Percentiles rank a stretch among this genome's conserved stretches.
These are phyloP conservation scores for Hirtodrosophila histrioides DNA, from an alignment of 2,888 invertebrate genomes.

Conservation along the genomic window DNA sequence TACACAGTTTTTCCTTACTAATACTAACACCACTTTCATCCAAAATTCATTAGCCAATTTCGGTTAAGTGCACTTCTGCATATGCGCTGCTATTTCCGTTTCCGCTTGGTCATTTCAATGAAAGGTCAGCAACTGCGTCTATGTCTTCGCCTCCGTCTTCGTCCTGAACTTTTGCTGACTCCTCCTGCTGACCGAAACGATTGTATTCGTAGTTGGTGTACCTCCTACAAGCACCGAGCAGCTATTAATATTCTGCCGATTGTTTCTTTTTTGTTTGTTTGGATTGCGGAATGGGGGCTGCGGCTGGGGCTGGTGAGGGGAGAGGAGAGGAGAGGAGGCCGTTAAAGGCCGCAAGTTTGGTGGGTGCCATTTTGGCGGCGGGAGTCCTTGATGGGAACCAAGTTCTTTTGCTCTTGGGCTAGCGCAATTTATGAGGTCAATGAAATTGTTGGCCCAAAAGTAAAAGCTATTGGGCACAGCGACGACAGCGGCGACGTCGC, in stretches of 20 bases:
- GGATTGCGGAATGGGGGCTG: neutral
- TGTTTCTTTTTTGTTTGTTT: constrained; percentile 38
- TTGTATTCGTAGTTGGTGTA: constrained; percentile 4
- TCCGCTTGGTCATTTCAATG: constrained; percentile 37
- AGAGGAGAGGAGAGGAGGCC: neutral
- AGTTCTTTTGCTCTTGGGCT: constrained; percentile 18
- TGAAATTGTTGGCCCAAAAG: constrained; percentile 61
- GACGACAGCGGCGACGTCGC: constrained; percentile 65
- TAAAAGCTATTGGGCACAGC: constrained; percentile 61
- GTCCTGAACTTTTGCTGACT: constrained; percentile 44
- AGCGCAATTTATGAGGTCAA: constrained; percentile 75
- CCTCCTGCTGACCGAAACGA: constrained; percentile 23
- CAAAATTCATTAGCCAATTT: constrained; percentile 18
- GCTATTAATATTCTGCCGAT: constrained; percentile 55
- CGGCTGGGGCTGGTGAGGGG: neutral
- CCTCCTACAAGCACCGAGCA: constrained; percentile 6
- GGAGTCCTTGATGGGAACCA: constrained; percentile 10
- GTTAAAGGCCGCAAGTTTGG: constrained; percentile 53
- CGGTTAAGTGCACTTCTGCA: constrained; percentile 40
- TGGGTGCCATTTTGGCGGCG: constrained; percentile 59
- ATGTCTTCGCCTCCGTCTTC: constrained; percentile 33
- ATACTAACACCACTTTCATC: no score
- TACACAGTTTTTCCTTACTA: no score
- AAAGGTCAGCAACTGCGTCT: constrained; percentile 17
- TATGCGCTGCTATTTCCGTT: constrained; percentile 46